phyloP scores from a whole-genome alignment of 2,797 vertebrate genomes.

The Pterois miles region DNA sequence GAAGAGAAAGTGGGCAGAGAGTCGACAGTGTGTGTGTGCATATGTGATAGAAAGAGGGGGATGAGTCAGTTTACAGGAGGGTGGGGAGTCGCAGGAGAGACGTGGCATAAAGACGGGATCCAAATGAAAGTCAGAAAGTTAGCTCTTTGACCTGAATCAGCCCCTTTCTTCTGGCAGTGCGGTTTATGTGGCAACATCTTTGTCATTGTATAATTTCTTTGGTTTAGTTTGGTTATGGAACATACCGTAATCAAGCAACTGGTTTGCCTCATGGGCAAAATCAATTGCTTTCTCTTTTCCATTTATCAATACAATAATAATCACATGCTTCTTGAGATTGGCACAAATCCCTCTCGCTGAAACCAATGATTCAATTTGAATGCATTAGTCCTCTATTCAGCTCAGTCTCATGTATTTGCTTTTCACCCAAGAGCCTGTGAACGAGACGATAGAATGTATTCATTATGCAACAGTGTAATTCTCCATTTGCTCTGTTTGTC shows the following conservation, averaged over 20 bases:
- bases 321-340: constrained; percentile 63
- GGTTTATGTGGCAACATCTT: constrained; percentile 26
- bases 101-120: background rate
- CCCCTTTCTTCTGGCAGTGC: constrained; percentile 1
- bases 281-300: constrained; percentile 54
- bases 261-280: constrained; percentile 45
- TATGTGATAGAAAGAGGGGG: constrained; percentile 31
- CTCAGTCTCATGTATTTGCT: constrained; percentile 69
- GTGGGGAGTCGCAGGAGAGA: background rate
- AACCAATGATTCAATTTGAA: constrained; percentile 71
- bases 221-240: constrained; percentile 35
- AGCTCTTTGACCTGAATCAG: constrained; percentile 16
- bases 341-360: constrained; percentile 55
- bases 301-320: constrained; percentile 11
- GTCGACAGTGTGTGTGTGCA: constrained; percentile 12
- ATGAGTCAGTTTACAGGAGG: constrained; percentile 23
- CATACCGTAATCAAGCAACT: constrained; percentile 51
- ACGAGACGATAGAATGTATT: constrained; percentile 68
- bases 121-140: constrained; percentile 36
- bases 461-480: constrained; percentile 69
- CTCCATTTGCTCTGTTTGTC: constrained; percentile 72
- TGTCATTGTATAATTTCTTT: constrained; percentile 39
- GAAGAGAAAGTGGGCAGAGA: constrained; percentile 41
- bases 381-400: constrained; percentile 70
- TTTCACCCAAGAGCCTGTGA: constrained; percentile 65